Evolutionary conservation across 2,113 vertebrate genomes (phyloP).

Genomic region (Megaceryle maxima): DNA sequence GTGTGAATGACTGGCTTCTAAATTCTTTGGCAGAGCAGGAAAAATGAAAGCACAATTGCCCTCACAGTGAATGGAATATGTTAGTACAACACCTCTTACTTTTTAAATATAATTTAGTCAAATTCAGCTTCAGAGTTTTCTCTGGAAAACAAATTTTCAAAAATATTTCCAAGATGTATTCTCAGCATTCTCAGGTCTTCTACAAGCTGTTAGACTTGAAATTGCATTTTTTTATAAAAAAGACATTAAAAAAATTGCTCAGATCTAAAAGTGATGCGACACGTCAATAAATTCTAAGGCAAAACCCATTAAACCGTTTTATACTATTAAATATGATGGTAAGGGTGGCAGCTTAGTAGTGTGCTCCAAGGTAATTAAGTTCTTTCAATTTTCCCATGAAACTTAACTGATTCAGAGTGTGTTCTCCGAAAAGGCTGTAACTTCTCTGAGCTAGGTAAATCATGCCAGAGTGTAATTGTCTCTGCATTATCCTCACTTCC

Average conservation of each 20-base stretch:
- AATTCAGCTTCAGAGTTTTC: not conserved
- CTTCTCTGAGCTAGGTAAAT: not conserved
- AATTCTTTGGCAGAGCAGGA: not conserved
- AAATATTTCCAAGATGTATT: not conserved
- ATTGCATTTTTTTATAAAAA: not conserved
- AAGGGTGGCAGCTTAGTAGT: not conserved
- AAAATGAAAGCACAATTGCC: not conserved
- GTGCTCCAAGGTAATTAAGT: slow-evolving; percentile 16
- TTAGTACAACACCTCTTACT: not conserved
- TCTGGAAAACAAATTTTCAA: not conserved
- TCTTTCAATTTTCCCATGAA: slow-evolving; percentile 47
- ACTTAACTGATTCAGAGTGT: not conserved
- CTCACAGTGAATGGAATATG: not conserved
- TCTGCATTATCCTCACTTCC: not conserved
- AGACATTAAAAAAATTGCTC: not conserved
- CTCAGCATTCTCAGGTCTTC: not conserved
- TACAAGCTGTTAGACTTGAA: not conserved
- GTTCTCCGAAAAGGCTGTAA: not conserved
- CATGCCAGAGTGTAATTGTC: not conserved
- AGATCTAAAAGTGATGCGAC: not conserved
- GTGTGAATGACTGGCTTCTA: not conserved
- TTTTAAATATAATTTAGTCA: not conserved
- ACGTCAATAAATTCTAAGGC: not conserved
- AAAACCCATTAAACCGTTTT: not conserved
- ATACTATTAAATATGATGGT: slow-evolving; percentile 4